phyloP scores from a whole-genome alignment of 2,797 vertebrate species.

The Macropodus opercularis region DNA sequence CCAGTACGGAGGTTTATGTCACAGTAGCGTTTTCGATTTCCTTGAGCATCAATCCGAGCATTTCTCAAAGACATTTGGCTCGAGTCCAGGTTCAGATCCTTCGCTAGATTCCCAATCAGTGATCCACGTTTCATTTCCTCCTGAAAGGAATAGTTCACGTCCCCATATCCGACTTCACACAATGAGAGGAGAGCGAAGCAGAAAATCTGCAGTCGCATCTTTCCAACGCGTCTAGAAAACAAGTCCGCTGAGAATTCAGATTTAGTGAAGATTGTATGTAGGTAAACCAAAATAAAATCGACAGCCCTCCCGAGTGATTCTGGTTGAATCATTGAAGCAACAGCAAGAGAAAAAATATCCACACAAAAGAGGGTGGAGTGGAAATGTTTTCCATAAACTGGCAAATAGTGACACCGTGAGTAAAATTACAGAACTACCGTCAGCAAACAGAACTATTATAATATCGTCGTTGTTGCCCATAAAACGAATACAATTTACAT shows the following conservation, averaged over 20 bases:
- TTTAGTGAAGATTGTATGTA: accelerated
- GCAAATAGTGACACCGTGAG: slow-evolving; percentile 37
- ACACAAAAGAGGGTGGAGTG: slow-evolving; percentile 12
- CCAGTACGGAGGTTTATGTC: slow-evolving; percentile 62
- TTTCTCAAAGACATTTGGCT: slow-evolving; percentile 37
- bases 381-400: slow-evolving; percentile 11
- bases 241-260: not conserved
- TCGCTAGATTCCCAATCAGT: slow-evolving; percentile 35
- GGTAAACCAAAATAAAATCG: too few species aligned
- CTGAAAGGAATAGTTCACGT: slow-evolving; percentile 34
- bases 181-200: slow-evolving; percentile 10
- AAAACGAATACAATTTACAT: too few species aligned
- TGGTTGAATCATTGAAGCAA: accelerated
- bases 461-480: too few species aligned
- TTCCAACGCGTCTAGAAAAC: not conserved
- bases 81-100: slow-evolving; percentile 36
- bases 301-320: not conserved
- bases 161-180: slow-evolving; percentile 16
- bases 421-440: not conserved
- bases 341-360: not conserved
- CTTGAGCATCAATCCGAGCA: slow-evolving; percentile 49
- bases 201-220: slow-evolving; percentile 5
- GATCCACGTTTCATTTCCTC: slow-evolving; percentile 47
- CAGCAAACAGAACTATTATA: too few species aligned
- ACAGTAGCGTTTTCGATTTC: slow-evolving; percentile 34